These are phyloP conservation scores for Pelodytes ibericus DNA, from an alignment of 2,797 vertebrate species.

Conservation along the genomic window DNA sequence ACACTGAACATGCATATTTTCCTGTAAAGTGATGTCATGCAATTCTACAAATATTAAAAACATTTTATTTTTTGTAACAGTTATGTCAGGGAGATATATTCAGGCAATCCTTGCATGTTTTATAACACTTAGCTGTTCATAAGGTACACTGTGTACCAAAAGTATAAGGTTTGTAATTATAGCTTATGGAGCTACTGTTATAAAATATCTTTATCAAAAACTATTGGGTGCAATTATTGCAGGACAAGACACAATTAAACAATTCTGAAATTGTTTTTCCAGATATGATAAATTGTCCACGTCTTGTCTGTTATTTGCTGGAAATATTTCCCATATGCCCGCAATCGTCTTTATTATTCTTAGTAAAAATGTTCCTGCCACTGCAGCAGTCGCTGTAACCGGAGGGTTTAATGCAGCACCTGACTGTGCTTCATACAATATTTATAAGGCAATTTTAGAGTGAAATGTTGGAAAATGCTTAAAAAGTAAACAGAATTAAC, in stretches of 20 bases:
- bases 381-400: background rate
- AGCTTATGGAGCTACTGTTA: background rate
- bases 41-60: too few species aligned
- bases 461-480: constrained; percentile 12
- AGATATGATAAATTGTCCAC: background rate
- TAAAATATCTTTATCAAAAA: background rate
- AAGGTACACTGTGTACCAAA: too few species aligned
- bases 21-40: too few species aligned
- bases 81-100: too few species aligned
- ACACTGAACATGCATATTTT: too few species aligned
- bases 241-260: background rate
- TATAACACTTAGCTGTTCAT: too few species aligned
- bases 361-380: background rate
- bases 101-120: too few species aligned
- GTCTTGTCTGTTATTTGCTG: background rate
- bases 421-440: constrained; percentile 11
- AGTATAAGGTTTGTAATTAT: too few species aligned
- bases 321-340: background rate
- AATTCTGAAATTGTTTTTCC: background rate
- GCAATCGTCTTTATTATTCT: background rate
- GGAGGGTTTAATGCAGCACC: background rate
- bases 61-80: too few species aligned
- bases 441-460: constrained; percentile 23
- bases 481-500: constrained; percentile 23
- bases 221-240: background rate